A percentile compares a stretch with the other conserved stretches of the same genome.
These are phyloP conservation scores for Pterostichus madidus DNA, from an alignment of 2,888 invertebrate genomes.

Conservation along the genomic window DNA sequence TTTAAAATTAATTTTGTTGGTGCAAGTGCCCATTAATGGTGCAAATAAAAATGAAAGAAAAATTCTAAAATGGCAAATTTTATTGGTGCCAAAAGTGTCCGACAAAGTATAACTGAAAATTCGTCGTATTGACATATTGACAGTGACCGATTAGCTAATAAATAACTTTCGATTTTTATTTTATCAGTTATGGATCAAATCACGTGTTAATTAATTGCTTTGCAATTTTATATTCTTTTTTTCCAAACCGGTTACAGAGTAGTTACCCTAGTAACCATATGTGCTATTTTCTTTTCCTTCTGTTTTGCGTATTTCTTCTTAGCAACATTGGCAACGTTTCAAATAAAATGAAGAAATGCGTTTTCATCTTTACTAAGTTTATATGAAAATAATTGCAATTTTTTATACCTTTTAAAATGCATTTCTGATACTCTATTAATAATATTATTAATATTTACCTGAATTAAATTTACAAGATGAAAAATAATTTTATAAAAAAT, in stretches of 20 bases:
- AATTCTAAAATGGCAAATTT: neutral
- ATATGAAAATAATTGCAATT: no score
- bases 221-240: conserved; percentile 3
- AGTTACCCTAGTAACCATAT: conserved; percentile 17
- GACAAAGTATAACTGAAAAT: neutral
- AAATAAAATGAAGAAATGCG: neutral
- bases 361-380: neutral
- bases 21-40: no score
- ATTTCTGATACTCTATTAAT: no score
- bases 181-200: conserved; percentile 2
- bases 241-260: conserved; percentile 18
- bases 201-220: conserved; percentile 43
- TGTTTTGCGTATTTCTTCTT: neutral
- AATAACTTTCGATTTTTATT: conserved; percentile 50
- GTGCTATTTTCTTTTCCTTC: neutral
- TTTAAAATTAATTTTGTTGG: no score
- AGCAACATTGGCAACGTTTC: neutral
- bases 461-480: no score
- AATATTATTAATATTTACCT: no score
- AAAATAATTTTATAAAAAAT: no score
- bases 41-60: neutral
- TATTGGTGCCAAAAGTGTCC: conserved; percentile 2
- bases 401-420: no score
- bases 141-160: conserved; percentile 25
- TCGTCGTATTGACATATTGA: conserved; percentile 1